Percentiles rank a stretch among this genome's conserved stretches.
These are phyloP conservation scores for Eulemur rufifrons DNA, from an alignment of 2,113 vertebrate species.

Conservation along the genomic window DNA sequence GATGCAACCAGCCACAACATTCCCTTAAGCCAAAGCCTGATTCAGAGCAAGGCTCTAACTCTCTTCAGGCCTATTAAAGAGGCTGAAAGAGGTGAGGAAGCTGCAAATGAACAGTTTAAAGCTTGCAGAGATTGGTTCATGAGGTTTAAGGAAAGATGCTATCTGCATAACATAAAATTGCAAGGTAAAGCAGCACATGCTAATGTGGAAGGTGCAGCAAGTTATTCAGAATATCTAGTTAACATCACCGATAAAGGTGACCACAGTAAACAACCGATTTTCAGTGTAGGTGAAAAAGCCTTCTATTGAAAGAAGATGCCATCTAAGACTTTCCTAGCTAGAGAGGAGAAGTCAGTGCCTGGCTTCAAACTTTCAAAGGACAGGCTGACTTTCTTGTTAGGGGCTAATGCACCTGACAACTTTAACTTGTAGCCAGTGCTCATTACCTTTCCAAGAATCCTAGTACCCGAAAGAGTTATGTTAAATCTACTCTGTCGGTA, in stretches of 20 bases:
- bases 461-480: not conserved
- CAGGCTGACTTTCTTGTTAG: not conserved
- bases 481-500: not conserved
- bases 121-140: not conserved
- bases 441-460: not conserved
- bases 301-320: not conserved
- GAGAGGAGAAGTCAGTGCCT: not conserved
- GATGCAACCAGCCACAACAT: not conserved
- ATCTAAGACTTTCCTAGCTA: not conserved
- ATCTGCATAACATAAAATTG: not conserved
- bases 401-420: not conserved
- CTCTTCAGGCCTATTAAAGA: not conserved
- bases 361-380: not conserved
- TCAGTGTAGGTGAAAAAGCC: not conserved
- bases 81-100: not conserved
- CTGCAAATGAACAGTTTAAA: not conserved
- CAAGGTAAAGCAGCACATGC: not conserved
- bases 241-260: not conserved
- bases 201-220: not conserved
- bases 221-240: not conserved
- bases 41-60: not conserved
- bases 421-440: not conserved
- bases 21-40: not conserved
- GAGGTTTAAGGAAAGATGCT: not conserved
- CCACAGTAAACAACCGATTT: not conserved